Evolutionary conservation across 2,888 invertebrate genomes (phyloP).

Genomic region (Strigamia transsilvanica): DNA sequence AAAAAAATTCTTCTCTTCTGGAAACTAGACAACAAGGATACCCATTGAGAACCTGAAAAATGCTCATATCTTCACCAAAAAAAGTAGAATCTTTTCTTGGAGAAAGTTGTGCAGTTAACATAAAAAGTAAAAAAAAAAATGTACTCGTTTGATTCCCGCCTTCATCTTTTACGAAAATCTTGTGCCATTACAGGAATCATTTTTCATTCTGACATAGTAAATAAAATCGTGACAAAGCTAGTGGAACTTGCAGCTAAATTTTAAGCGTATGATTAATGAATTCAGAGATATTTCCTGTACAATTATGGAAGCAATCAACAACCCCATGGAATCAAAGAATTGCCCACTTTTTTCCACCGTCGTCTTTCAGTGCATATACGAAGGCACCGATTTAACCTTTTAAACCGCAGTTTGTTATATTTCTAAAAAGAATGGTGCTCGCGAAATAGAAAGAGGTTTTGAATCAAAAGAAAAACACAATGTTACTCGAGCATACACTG

Average conservation of each 20-base stretch:
- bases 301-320: slow-evolving; percentile 24
- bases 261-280: slow-evolving; percentile 29
- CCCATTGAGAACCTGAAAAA: slow-evolving; percentile 47
- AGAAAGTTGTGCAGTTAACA: slow-evolving; percentile 3
- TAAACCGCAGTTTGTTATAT: slow-evolving; percentile 16
- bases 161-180: slow-evolving; percentile 38
- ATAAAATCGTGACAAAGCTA: slow-evolving; percentile 39
- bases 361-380: not conserved
- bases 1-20: slow-evolving; percentile 38
- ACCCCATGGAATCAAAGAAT: slow-evolving; percentile 28
- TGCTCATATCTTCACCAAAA: slow-evolving; percentile 40
- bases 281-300: slow-evolving; percentile 22
- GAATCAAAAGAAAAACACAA: slow-evolving; percentile 40
- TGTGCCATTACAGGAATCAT: slow-evolving; percentile 9
- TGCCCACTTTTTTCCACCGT: not conserved
- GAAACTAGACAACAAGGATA: slow-evolving; percentile 49
- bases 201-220: slow-evolving; percentile 41
- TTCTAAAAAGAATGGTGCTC: slow-evolving; percentile 4
- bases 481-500: slow-evolving; percentile 45
- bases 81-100: slow-evolving; percentile 24
- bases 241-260: slow-evolving; percentile 30
- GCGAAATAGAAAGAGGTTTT: not conserved
- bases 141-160: slow-evolving; percentile 27
- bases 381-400: slow-evolving; percentile 27
- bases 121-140: not conserved